A percentile compares a stretch with the other conserved stretches of the same genome.
Conservation (phyloP, 2,888 invertebrate genomes). For the Drosophila cyrtoloma region DNA sequence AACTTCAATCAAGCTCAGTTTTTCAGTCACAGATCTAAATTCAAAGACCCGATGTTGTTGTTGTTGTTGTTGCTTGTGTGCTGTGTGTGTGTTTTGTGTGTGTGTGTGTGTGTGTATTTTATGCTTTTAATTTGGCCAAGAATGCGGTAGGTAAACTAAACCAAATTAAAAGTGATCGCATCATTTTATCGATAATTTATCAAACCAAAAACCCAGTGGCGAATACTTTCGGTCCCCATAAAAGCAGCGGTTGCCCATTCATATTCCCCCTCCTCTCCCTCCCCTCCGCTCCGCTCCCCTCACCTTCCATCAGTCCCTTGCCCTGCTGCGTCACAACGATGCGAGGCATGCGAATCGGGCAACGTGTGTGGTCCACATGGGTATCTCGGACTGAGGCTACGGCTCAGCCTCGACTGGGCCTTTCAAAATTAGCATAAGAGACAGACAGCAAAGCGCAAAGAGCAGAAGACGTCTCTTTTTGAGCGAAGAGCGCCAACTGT, state of each 20-base stretch:
- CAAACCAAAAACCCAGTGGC: slow-evolving; percentile 77
- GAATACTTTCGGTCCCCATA: slow-evolving; percentile 66
- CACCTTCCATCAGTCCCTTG: neutral
- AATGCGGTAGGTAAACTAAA: slow-evolving; percentile 81
- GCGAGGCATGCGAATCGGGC: slow-evolving; percentile 64
- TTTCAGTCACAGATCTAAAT: slow-evolving; percentile 40
- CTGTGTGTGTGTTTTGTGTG: neutral
- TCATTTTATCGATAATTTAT: slow-evolving; percentile 81
- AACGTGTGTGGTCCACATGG: slow-evolving; percentile 76
- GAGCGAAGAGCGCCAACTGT: slow-evolving; percentile 48
- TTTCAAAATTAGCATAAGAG: slow-evolving; percentile 75
- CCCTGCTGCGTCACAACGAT: slow-evolving; percentile 1
- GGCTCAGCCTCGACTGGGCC: slow-evolving; percentile 14
- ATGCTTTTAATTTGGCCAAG: slow-evolving; percentile 67
- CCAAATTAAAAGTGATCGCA: slow-evolving; percentile 81
- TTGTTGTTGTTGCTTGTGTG: neutral
- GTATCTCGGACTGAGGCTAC: slow-evolving; percentile 14
- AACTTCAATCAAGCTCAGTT: slow-evolving; percentile 36
- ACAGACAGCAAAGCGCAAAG: slow-evolving; percentile 18
- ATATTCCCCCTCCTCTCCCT: neutral
- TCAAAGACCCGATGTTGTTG: neutral
- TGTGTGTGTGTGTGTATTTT: slow-evolving; percentile 33
- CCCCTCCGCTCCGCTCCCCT: neutral
- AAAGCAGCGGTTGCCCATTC: slow-evolving; percentile 45
- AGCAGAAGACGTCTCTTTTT: slow-evolving; percentile 39